phyloP scores from a whole-genome alignment of 2,113 vertebrate species.

The Rhizomys pruinosus region DNA sequence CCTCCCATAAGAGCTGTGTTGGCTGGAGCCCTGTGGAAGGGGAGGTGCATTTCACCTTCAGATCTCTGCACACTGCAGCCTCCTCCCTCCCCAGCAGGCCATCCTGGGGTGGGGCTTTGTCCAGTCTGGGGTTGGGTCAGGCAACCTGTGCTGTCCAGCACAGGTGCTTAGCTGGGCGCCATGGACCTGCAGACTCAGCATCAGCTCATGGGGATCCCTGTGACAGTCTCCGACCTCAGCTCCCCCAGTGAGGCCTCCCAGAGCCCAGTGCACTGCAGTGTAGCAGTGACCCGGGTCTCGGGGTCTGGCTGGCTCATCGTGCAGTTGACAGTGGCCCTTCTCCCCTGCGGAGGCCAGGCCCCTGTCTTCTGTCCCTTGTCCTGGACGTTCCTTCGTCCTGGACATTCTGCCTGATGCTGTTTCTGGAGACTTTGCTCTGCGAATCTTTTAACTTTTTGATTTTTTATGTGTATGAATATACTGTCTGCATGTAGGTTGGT shows the following conservation, averaged over 20 bases:
- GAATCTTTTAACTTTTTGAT: too few relatives aligned
- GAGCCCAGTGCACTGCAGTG: background rate
- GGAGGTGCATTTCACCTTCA: too few relatives aligned
- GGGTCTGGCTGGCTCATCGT: background rate
- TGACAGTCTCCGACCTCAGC: too few relatives aligned
- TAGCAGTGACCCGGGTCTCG: too few relatives aligned
- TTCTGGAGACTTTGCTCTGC: background rate
- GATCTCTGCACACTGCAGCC: background rate
- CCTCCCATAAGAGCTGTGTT: too few relatives aligned
- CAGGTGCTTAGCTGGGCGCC: background rate
- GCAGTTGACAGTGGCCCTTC: background rate
- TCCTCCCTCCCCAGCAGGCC: background rate
- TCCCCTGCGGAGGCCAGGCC: background rate
- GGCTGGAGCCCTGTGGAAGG: background rate
- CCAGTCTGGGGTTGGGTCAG: background rate
- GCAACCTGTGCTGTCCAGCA: background rate
- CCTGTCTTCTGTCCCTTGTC: too few relatives aligned
- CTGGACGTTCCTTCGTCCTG: too few relatives aligned
- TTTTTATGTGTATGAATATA: too few relatives aligned
- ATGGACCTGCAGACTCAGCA: too few relatives aligned
- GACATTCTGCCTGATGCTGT: background rate
- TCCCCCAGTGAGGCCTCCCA: background rate
- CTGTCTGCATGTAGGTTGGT: too few relatives aligned
- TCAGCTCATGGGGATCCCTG: background rate
- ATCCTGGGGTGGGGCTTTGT: background rate